Base-by-base conservation (phyloP, 2,113 vertebrate genomes). In the Ochotona curzoniae region DNA sequence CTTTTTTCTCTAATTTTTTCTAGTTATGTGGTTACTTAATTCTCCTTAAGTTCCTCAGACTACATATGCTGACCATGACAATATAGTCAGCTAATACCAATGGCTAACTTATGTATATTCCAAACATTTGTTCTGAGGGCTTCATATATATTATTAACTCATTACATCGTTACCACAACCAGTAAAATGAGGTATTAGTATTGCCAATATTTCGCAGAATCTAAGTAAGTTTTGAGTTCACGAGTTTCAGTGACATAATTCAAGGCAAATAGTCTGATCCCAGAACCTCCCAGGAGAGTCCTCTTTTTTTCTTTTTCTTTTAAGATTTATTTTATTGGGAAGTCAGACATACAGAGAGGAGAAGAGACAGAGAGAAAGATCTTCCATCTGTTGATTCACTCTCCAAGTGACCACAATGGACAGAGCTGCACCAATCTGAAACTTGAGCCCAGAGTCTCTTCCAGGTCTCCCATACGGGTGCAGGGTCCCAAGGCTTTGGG, bases 1-100 rank as follows among this genome's bases (percentile, higher is more conserved):
- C 11, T 81, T 76, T 96, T 63, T 74, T 84, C 30, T 44, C 23
- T 47, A 49, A 21, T 14, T 82, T 90, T 91, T 92, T 85, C 54
- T 38, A 35, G 47, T 30, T 83, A 28, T 7, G 47, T 75, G 44
- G n/a, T 87, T 64, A 57, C 28, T 89, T 86, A 18, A 4, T 79
- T 92, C 18, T 63, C 14, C 0, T 20, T 80, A 64, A 83, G 17
- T 87, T 44, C 32, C 54, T 79, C 44, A 83, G 47, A 76, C 23
- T 63, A 23, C 30, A 35, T 64, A 74, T 18, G 15, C n/a, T 84
- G 18, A 57, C 25, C 32, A 4, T 80, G 25, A 89, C 86, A 78
- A 38, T 86, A n/a, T 28, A 66, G 7, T 35, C 25, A 78, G 66
- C 20, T 9, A 18, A 17, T 69, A 30, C 26, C 35, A n/a, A n/a